phyloP scores from a whole-genome alignment of 92 coral and sea anemone genomes.

The Metridium senile region DNA sequence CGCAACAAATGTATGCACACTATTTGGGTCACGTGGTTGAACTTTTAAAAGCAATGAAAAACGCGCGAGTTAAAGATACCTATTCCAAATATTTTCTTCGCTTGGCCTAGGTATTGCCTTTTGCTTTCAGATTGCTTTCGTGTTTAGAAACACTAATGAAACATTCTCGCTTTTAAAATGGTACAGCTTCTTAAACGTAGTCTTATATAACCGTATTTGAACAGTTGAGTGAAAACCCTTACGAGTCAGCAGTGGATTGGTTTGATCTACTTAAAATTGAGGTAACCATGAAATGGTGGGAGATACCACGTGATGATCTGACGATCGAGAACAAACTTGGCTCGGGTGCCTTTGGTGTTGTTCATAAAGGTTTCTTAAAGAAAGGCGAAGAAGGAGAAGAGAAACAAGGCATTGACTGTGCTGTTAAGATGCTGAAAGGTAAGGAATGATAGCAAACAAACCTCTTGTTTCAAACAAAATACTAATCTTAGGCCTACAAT shows the following conservation, averaged over 20 bases:
- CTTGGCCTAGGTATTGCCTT: too few relatives aligned
- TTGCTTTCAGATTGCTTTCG: too few relatives aligned
- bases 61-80: too few relatives aligned
- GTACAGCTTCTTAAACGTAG: too few relatives aligned
- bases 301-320: conserved; percentile 40
- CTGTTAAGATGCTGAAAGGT: conserved; percentile 56
- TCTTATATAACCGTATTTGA: too few relatives aligned
- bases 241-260: conserved; percentile 13
- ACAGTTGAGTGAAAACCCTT: conserved; percentile 17
- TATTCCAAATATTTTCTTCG: too few relatives aligned
- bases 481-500: too few relatives aligned
- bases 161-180: not conserved
- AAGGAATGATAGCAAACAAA: not conserved
- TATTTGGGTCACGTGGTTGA: too few relatives aligned
- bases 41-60: too few relatives aligned
- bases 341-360: conserved; percentile 32
- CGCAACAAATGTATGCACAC: too few relatives aligned
- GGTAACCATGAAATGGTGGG: conserved; percentile 27
- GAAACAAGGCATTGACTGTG: conserved; percentile 10
- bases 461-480: not conserved
- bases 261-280: conserved; percentile 21
- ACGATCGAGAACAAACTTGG: not conserved
- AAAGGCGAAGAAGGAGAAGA: conserved; percentile 1
- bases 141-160: not conserved
- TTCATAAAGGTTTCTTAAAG: conserved; percentile 23